These are phyloP conservation scores for Apotomis betuletana DNA, from an alignment of 2,888 invertebrate species.

Conservation along the genomic window DNA sequence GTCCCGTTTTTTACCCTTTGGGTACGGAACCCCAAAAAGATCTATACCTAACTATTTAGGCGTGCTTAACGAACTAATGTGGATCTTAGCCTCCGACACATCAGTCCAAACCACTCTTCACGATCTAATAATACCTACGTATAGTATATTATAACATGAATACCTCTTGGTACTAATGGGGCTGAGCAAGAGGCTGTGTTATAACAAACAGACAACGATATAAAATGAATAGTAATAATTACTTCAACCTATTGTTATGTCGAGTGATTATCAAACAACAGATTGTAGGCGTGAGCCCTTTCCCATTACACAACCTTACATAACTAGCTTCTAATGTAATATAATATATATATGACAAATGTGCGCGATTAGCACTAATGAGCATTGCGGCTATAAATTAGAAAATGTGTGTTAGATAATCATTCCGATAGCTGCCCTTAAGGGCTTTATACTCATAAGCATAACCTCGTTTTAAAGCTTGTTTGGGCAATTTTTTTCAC, in stretches of 20 bases:
- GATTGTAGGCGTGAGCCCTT: neutral
- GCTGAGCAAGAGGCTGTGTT: too few relatives aligned
- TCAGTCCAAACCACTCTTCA: too few relatives aligned
- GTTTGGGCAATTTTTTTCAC: too few relatives aligned
- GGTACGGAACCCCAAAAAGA: too few relatives aligned
- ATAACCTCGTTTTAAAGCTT: too few relatives aligned
- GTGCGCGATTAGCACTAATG: conserved; percentile 18
- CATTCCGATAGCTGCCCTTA: neutral
- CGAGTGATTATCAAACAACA: conserved; percentile 10
- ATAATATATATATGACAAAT: conserved; percentile 11
- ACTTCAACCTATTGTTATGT: conserved; percentile 13
- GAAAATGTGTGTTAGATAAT: conserved; percentile 12
- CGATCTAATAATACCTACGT: too few relatives aligned
- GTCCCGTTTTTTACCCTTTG: too few relatives aligned
- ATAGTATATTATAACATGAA: too few relatives aligned
- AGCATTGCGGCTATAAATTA: conserved; percentile 11
- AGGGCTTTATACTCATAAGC: neutral
- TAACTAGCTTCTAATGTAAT: conserved; percentile 10
- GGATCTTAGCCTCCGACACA: too few relatives aligned
- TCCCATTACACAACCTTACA: conserved; percentile 9
- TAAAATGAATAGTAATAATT: conserved; percentile 15
- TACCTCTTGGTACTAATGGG: too few relatives aligned
- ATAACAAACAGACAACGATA: conserved; percentile 10
- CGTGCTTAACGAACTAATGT: too few relatives aligned
- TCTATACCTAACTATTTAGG: too few relatives aligned